Evolutionary conservation across 2,797 vertebrate genomes (phyloP), one percentile per base, ranked within the genome.

Genomic region (Enoplosus armatus): DNA sequence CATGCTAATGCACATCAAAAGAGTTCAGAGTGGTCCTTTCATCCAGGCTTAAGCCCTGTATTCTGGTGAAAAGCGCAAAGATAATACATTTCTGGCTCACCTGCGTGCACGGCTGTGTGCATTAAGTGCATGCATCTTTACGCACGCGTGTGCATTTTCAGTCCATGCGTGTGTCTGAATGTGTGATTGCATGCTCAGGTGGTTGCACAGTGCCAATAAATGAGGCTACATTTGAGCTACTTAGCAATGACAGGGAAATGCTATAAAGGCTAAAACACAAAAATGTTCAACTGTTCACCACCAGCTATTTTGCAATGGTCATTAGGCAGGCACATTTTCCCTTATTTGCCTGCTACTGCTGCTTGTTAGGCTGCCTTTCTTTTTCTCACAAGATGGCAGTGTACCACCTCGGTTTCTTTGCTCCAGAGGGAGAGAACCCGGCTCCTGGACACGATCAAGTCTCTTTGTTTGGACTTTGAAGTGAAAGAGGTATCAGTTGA

Each of bases 331-430:
- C 62, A 70, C 68, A 84, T 79, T 72, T 61, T 31, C 41, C 64
- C 43, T 79, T 71, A 70, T 85, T 81, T 80, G 53, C 54, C 70
- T 72, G 48, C 64, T 72, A 27, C 75, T 85, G 63, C 77, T 58
- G 50, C 70, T 48, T 75, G 59, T 69, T 83, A 66, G 65, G 81
- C 37, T 70, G 76, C 68, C 66, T 87, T 80, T 75, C 56, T 74
- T 93, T 89, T 85, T 53, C 85, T 92, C 95, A 95, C 94, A 92
- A 95, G 95, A 94, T 96, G 95, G 95, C 95, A 95, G 93, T 96
- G 92, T 94, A 90, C 89, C 84, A 55, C 95, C 90, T 95, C 59
- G 72, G 73, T 87, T 92, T 63, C 63, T 60, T 56, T 26, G 24
- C 72, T 81, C 72, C 58, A 31, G 24, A 62, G 39, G 59, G 68